A percentile compares a stretch with the other conserved stretches of the same genome.
Conservation (phyloP, 2,888 invertebrate genomes). For the Conus canariensis region DNA sequence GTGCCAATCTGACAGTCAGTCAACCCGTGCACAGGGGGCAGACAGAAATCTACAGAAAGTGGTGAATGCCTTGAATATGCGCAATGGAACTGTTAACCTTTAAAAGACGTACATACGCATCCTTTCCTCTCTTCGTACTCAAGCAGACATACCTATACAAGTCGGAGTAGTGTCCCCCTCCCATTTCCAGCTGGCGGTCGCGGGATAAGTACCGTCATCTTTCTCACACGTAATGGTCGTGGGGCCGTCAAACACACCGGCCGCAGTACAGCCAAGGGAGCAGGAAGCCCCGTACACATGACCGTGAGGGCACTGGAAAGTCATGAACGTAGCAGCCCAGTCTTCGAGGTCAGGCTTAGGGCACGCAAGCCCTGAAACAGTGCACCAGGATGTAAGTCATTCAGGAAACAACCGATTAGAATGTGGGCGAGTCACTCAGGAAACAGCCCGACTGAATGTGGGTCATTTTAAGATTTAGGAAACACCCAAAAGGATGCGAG, state of each 20-base stretch:
- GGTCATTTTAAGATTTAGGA: no score
- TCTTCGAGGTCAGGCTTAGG: background rate
- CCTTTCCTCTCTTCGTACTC: background rate
- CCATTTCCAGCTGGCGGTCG: background rate
- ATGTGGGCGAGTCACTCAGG: no score
- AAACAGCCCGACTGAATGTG: no score
- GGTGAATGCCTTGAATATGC: background rate
- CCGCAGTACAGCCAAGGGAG: background rate
- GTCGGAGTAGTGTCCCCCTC: background rate
- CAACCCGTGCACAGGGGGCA: background rate
- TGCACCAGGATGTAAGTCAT: no score
- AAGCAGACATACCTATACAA: background rate
- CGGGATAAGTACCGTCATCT: background rate
- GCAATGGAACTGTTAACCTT: background rate
- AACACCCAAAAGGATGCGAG: no score
- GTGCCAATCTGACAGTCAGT: background rate
- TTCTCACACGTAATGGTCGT: background rate
- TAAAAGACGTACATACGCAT: no score
- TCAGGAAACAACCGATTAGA: no score
- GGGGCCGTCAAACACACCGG: background rate
- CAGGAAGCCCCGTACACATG: background rate
- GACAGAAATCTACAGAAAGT: background rate
- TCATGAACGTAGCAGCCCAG: background rate
- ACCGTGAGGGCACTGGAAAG: background rate
- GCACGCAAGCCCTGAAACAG: background rate